phyloP scores from a whole-genome alignment of 2,797 vertebrate species.

The Myotis planiceps region DNA sequence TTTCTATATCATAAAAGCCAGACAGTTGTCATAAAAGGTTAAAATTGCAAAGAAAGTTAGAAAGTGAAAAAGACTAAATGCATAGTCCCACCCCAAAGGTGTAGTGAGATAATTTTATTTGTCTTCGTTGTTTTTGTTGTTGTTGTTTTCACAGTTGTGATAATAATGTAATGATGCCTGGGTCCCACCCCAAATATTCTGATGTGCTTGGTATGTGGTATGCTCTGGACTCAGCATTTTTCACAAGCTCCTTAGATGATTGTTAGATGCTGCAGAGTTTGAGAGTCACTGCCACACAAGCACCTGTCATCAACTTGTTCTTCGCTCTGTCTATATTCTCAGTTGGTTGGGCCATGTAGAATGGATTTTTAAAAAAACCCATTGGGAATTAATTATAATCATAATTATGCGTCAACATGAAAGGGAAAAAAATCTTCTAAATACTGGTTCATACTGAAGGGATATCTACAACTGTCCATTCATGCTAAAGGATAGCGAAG shows the following conservation, averaged over 20 bases:
- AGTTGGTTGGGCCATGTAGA: neutral
- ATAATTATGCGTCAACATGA: neutral
- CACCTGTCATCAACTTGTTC: neutral
- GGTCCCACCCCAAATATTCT: neutral
- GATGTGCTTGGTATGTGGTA: neutral
- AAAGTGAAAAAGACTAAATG: neutral
- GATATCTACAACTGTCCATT: neutral
- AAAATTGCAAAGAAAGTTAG: slow-evolving; percentile 6
- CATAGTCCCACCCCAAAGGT: neutral
- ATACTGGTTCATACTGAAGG: neutral
- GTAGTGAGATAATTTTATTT: slow-evolving; percentile 12
- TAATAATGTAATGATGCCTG: neutral
- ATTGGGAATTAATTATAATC: neutral
- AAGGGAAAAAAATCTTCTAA: neutral
- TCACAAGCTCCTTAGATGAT: neutral
- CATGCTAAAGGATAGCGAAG: neutral
- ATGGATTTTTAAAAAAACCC: neutral
- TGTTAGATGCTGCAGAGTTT: neutral
- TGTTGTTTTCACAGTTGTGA: neutral
- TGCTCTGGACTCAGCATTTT: neutral
- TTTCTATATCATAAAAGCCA: neutral
- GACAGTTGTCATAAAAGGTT: neutral
- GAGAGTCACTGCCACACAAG: neutral
- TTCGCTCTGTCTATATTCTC: neutral
- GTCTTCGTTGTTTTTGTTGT: neutral